Conservation (phyloP, 1,140 invertebrate genomes). For the Andricus grossulariae region DNA sequence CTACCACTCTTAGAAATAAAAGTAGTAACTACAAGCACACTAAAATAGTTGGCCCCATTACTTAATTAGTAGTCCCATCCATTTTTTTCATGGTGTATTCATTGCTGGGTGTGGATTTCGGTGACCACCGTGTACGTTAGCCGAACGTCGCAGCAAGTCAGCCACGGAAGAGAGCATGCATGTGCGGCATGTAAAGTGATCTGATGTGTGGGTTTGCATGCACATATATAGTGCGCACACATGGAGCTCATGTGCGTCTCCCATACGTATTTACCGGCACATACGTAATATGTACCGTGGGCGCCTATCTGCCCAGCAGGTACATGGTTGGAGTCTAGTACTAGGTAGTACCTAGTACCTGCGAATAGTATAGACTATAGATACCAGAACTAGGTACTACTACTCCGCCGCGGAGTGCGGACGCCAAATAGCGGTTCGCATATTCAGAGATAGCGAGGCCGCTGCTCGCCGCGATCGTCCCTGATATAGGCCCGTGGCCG, state of each 20-base stretch:
- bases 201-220: background rate
- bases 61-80: too few species aligned
- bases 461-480: slow-evolving; percentile 66
- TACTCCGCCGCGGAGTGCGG: slow-evolving; percentile 54
- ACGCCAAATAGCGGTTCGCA: slow-evolving; percentile 74
- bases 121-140: slow-evolving; percentile 27
- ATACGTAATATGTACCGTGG: slow-evolving; percentile 39
- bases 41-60: too few species aligned
- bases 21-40: too few species aligned
- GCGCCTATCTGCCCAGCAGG: slow-evolving; percentile 36
- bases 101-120: slow-evolving; percentile 5
- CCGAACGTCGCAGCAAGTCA: slow-evolving; percentile 32
- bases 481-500: slow-evolving; percentile 70
- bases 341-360: slow-evolving; percentile 69
- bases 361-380: slow-evolving; percentile 66
- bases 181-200: slow-evolving; percentile 25
- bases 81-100: background rate
- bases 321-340: slow-evolving; percentile 43
- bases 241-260: slow-evolving; percentile 31
- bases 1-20: too few species aligned
- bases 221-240: background rate
- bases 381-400: slow-evolving; percentile 58
- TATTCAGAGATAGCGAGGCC: slow-evolving; percentile 71
- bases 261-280: slow-evolving; percentile 41
- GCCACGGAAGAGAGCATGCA: slow-evolving; percentile 24